Base-by-base conservation (phyloP, 2,888 invertebrate genomes). In the Protophormia terraenovae region DNA sequence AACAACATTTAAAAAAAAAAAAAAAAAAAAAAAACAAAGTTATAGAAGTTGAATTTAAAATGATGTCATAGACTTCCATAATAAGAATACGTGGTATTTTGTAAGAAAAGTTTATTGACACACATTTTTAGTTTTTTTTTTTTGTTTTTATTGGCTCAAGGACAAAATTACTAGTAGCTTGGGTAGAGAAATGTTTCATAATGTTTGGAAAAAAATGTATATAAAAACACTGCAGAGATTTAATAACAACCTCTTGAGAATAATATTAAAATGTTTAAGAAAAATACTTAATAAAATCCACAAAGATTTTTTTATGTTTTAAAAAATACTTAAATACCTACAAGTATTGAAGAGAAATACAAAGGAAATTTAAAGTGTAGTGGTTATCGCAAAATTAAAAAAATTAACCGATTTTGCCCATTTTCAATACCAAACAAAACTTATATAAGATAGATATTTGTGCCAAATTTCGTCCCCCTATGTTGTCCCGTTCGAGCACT, bases 31-130 rank as follows among this genome's bases (percentile, higher is more conserved):
- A 22, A 7, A 19, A 22, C 50, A 24, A 22, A 22, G 12, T 22
- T 5, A 22, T 50, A 3, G 1, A 12, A 50, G 22, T 3, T 22
- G 1, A 3, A 50, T 24, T 50, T 24, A 12, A 50, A 50, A 50
- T 50, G 50, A 50, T 50, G 50, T 50, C 50, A 50, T 50, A 50
- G 22, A 50, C 12, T 3, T 10, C 3, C 22, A 50, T 24, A 22
- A 5, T 12, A 10, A 10, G 10, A 35, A 35, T 35, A 35, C 35
- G 35, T 35, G 35, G n/a, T 41, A 41, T n/a, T 41, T 41, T 41
- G 14, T 35, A 35, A 35, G 19, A 35, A 58, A 58, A 71, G 53
- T 71, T 71, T 62, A 64, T 19, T 79, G 71, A 72, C 71, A 79
- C 79, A 79, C 29, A 71, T 79, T 62, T 66, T 16, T 71, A 4